A percentile compares a stretch with the other conserved stretches of the same genome.
Evolutionary conservation across 2,888 invertebrate species (phyloP).

Genomic region (Ditylenchus weischeri): DNA sequence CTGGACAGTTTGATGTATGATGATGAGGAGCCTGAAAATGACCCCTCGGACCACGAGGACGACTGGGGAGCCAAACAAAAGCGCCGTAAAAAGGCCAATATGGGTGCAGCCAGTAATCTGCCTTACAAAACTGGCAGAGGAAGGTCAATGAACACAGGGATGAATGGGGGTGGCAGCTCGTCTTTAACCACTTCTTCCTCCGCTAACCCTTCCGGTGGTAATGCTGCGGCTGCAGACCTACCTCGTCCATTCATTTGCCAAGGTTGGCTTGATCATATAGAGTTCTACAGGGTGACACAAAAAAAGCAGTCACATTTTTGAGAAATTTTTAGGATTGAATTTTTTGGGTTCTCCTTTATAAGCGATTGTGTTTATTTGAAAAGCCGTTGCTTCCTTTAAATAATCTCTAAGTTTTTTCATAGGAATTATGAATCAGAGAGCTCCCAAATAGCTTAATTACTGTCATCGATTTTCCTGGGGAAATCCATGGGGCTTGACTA

Average conservation of each 20-base stretch:
- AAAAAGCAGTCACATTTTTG: too few species aligned
- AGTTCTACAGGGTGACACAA: too few species aligned
- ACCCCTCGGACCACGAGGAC: conserved; percentile 47
- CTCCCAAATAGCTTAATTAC: too few species aligned
- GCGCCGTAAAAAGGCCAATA: conserved; percentile 24
- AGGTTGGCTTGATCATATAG: not conserved
- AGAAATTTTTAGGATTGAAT: too few species aligned
- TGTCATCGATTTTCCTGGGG: too few species aligned
- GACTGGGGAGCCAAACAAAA: conserved; percentile 50
- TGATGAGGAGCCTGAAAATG: conserved; percentile 44
- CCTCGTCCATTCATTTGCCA: conserved; percentile 29
- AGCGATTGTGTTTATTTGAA: too few species aligned
- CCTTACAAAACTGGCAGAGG: conserved; percentile 1
- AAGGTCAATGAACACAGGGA: conserved; percentile 1
- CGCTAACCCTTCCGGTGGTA: not conserved
- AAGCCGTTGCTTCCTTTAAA: too few species aligned
- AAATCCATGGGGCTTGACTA: too few species aligned
- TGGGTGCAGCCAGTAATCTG: conserved; percentile 11
- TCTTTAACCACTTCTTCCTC: not conserved
- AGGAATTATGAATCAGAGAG: too few species aligned
- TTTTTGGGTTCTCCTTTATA: too few species aligned
- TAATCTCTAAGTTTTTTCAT: too few species aligned
- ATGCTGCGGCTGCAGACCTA: not conserved
- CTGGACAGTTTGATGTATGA: conserved; percentile 41
- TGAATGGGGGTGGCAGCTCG: conserved; percentile 17